Percentiles rank a stretch among this genome's conserved stretches.
phyloP scores from a whole-genome alignment of 2,888 invertebrate genomes.

The Calameuta pallipes region DNA sequence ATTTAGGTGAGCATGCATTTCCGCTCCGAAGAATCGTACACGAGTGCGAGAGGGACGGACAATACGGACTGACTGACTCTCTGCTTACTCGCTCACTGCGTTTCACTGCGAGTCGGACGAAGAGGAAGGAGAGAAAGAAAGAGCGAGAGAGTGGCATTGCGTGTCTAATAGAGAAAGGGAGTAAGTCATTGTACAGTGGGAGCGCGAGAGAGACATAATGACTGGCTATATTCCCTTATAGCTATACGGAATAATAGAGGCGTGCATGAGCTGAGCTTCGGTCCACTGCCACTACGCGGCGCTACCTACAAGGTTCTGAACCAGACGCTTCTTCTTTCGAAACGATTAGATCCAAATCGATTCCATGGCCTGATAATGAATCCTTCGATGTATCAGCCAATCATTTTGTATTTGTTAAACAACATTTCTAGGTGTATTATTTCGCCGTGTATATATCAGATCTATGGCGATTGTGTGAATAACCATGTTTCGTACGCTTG shows the following conservation, averaged over 20 bases:
- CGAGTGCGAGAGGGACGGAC: slow-evolving; percentile 15
- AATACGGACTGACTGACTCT: background rate
- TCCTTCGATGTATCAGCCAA: background rate
- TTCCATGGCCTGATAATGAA: background rate
- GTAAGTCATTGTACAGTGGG: slow-evolving; percentile 1
- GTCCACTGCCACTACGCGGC: slow-evolving; percentile 42
- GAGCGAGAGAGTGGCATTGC: slow-evolving; percentile 11
- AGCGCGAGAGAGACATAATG: slow-evolving; percentile 9
- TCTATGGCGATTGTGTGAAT: background rate
- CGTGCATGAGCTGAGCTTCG: slow-evolving; percentile 27
- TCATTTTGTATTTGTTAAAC: no score
- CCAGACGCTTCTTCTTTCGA: background rate
- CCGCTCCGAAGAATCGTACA: slow-evolving; percentile 29
- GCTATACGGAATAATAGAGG: background rate
- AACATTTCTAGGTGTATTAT: background rate
- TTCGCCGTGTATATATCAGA: background rate
- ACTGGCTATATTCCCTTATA: background rate
- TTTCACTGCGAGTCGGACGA: slow-evolving; percentile 6
- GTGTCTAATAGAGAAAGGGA: slow-evolving; percentile 13
- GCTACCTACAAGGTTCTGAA: slow-evolving; percentile 35
- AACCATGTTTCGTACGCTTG: background rate
- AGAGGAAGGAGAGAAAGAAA: slow-evolving; percentile 23
- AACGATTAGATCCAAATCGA: background rate
- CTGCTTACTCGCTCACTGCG: background rate
- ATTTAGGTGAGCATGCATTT: slow-evolving; percentile 51